These are phyloP conservation scores for Bradypodion ventrale DNA, from an alignment of 2,797 vertebrate genomes.

Conservation along the genomic window DNA sequence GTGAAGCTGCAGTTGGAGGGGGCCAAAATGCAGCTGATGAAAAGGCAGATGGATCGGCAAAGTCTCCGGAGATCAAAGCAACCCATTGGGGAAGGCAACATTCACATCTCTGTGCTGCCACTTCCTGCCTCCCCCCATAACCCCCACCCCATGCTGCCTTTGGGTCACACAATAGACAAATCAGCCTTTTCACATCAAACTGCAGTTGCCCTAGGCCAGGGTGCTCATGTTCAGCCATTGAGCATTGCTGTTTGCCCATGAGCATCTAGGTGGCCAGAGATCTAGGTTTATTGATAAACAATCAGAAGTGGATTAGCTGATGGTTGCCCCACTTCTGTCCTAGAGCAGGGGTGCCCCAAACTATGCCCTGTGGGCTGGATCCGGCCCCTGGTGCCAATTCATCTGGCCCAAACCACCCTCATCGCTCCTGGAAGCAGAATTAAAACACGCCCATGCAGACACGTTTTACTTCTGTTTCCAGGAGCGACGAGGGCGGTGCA, in stretches of 20 bases:
- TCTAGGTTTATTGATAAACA: not conserved
- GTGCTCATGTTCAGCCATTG: constrained; percentile 40
- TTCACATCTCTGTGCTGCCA: constrained; percentile 35
- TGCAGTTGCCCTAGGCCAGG: constrained; percentile 26
- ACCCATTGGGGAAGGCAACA: constrained; percentile 53
- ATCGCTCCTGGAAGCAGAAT: too few relatives aligned
- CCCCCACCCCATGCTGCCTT: too few relatives aligned
- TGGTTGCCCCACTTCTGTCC: not conserved
- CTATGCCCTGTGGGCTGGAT: too few relatives aligned
- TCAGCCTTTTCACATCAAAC: constrained; percentile 46
- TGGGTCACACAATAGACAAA: constrained; percentile 58
- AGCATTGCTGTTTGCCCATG: constrained; percentile 36
- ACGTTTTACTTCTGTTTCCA: too few relatives aligned
- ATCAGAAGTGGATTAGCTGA: not conserved
- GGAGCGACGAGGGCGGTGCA: too few relatives aligned
- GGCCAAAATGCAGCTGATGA: constrained; percentile 33
- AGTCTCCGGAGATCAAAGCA: constrained; percentile 54
- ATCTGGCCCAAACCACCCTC: too few relatives aligned
- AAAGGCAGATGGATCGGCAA: constrained; percentile 21
- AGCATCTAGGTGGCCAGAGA: constrained; percentile 15
- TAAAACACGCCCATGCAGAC: too few relatives aligned
- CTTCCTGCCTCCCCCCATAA: constrained; percentile 65
- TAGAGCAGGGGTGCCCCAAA: too few relatives aligned
- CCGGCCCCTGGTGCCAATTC: too few relatives aligned
- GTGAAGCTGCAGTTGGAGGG: not conserved